These are phyloP conservation scores for Gasteruption jaculator DNA, from an alignment of 2,888 invertebrate species.

Conservation along the genomic window DNA sequence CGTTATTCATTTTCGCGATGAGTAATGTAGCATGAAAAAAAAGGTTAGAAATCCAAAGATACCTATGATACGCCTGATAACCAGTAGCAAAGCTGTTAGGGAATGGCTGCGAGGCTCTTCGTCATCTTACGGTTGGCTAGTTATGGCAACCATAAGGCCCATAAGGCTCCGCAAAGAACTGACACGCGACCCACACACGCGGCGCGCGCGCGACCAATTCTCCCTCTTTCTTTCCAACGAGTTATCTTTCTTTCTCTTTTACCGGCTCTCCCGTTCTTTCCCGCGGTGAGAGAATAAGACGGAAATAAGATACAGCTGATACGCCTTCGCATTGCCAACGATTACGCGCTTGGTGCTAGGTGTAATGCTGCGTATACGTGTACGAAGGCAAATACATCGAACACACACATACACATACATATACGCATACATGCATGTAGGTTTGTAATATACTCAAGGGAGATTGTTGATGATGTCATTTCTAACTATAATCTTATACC, in stretches of 20 bases:
- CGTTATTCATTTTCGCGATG: no score
- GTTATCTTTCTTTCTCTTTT: slow-evolving; percentile 12
- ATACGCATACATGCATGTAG: no score
- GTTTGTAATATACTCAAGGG: slow-evolving; percentile 11
- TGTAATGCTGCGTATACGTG: no score
- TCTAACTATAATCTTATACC: slow-evolving; percentile 37
- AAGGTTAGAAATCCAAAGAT: slow-evolving; percentile 14
- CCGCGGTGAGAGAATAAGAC: slow-evolving; percentile 31
- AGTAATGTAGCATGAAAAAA: no score
- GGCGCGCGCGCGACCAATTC: slow-evolving; percentile 33
- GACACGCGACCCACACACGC: slow-evolving; percentile 45
- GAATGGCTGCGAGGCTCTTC: slow-evolving; percentile 34
- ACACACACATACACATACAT: no score
- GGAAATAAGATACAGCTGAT: slow-evolving; percentile 50
- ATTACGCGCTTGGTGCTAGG: slow-evolving; percentile 43
- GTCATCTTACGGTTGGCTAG: slow-evolving; percentile 43
- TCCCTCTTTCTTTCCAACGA: slow-evolving; percentile 10
- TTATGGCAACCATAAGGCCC: slow-evolving; percentile 31
- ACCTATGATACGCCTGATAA: slow-evolving; percentile 16
- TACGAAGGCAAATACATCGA: no score
- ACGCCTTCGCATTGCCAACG: slow-evolving; percentile 43
- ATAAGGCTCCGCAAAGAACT: no score
- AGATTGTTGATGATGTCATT: slow-evolving; percentile 48
- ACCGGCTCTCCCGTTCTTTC: slow-evolving; percentile 13
- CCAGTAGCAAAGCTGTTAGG: slow-evolving; percentile 34